Conservation (phyloP, 2,888 invertebrate species). For the Heliothis peltigera region DNA sequence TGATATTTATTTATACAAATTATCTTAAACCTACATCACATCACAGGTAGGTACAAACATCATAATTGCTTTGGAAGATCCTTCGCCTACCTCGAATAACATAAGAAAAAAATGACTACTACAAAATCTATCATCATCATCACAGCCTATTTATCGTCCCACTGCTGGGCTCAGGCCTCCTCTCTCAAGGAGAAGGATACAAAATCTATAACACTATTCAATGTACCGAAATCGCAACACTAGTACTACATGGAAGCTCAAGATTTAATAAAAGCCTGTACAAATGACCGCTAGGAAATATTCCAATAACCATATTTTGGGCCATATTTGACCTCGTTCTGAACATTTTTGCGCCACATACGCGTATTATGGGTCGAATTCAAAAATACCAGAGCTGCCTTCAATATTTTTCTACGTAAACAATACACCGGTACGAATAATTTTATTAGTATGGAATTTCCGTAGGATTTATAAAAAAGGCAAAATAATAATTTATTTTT, state of each 20-base stretch:
- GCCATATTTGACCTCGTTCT: conserved; percentile 13
- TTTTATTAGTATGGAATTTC: not conserved
- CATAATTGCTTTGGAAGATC: too few relatives aligned
- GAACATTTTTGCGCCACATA: conserved; percentile 13
- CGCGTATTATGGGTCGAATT: conserved; percentile 5
- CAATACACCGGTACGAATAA: not conserved
- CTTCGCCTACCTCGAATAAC: too few relatives aligned
- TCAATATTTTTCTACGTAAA: conserved; percentile 18
- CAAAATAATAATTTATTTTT: not conserved
- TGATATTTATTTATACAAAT: too few relatives aligned
- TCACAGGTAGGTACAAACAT: too few relatives aligned
- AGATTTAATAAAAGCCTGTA: conserved; percentile 45
- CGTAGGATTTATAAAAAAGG: not conserved
- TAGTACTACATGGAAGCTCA: not conserved
- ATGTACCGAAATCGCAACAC: not conserved
- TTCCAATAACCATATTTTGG: conserved; percentile 41
- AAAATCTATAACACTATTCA: not conserved
- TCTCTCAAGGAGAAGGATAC: too few relatives aligned
- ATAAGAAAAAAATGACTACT: too few relatives aligned
- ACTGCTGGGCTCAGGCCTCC: too few relatives aligned
- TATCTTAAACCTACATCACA: too few relatives aligned
- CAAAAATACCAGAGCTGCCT: conserved; percentile 12
- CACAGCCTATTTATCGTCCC: too few relatives aligned
- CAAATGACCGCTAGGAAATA: conserved; percentile 33
- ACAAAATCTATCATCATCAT: too few relatives aligned